Evolutionary conservation across 2,888 invertebrate genomes (phyloP).

Genomic region (Eupithecia inturbata): DNA sequence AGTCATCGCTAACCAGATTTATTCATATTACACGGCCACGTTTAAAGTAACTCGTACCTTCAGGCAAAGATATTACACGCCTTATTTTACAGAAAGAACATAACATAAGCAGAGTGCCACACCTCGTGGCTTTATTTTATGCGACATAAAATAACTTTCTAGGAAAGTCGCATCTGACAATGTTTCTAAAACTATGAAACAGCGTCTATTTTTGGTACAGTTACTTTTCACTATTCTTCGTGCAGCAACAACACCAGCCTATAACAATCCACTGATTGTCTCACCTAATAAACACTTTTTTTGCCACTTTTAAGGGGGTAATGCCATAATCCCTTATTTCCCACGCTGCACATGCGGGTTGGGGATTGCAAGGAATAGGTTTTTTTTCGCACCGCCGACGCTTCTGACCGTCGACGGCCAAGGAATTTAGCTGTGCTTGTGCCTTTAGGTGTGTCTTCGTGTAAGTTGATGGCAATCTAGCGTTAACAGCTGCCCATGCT

Average conservation of each 20-base stretch:
- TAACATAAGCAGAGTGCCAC: not conserved
- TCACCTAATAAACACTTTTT: not conserved
- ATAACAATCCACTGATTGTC: not conserved
- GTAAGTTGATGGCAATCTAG: too few species aligned
- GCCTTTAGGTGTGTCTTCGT: too few species aligned
- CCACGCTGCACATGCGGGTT: too few species aligned
- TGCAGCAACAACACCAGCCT: not conserved
- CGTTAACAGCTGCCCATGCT: too few species aligned
- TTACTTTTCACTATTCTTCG: not conserved
- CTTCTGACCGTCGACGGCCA: too few species aligned
- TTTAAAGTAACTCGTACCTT: not conserved
- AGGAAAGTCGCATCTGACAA: not conserved
- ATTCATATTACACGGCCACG: not conserved
- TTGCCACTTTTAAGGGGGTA: too few species aligned
- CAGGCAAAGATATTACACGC: conserved; percentile 4
- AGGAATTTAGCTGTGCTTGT: too few species aligned
- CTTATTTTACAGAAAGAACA: conserved; percentile 5
- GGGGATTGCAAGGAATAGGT: too few species aligned
- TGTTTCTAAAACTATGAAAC: not conserved
- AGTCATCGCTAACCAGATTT: not conserved
- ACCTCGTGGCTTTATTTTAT: conserved; percentile 4
- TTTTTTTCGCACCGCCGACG: too few species aligned
- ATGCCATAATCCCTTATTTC: too few species aligned
- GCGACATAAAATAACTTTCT: conserved; percentile 3
- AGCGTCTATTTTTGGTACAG: not conserved